Conservation (phyloP, 2,888 invertebrate genomes). For the Drosophila neonasuta region DNA sequence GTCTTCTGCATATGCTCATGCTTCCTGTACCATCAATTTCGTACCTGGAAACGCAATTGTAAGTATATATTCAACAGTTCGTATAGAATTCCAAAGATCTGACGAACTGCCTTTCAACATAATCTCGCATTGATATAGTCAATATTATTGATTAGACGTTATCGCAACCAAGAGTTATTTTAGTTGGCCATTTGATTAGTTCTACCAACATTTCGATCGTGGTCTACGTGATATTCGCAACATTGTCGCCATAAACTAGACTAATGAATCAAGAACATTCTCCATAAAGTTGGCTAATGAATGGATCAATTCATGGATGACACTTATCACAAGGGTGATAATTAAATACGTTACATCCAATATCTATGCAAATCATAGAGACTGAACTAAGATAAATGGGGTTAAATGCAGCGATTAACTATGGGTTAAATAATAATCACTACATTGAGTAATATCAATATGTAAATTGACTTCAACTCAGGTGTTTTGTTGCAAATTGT, state of each 20-base stretch:
- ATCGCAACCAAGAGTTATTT: constrained; percentile 17
- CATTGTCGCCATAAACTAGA: constrained; percentile 4
- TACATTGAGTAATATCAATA: background rate
- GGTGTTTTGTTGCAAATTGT: background rate
- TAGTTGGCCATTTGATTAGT: constrained; percentile 21
- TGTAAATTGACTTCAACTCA: background rate
- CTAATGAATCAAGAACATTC: background rate
- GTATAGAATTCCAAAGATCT: constrained; percentile 4
- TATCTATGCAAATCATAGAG: background rate
- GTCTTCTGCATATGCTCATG: constrained; percentile 86
- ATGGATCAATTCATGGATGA: constrained; percentile 34
- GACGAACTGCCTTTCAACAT: constrained; percentile 5
- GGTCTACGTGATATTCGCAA: constrained; percentile 43
- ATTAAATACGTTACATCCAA: background rate
- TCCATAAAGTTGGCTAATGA: constrained; percentile 19
- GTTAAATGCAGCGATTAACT: constrained; percentile 5
- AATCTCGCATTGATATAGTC: background rate
- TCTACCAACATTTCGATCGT: background rate
- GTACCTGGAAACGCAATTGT: constrained; percentile 86
- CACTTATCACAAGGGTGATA: constrained; percentile 6
- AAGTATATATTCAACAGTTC: constrained; percentile 75
- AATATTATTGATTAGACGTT: constrained; percentile 20
- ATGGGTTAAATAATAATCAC: background rate
- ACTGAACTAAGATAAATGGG: background rate
- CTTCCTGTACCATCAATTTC: constrained; percentile 86